Conservation (phyloP, 2,888 invertebrate species). For the Hybos culiciformis region DNA sequence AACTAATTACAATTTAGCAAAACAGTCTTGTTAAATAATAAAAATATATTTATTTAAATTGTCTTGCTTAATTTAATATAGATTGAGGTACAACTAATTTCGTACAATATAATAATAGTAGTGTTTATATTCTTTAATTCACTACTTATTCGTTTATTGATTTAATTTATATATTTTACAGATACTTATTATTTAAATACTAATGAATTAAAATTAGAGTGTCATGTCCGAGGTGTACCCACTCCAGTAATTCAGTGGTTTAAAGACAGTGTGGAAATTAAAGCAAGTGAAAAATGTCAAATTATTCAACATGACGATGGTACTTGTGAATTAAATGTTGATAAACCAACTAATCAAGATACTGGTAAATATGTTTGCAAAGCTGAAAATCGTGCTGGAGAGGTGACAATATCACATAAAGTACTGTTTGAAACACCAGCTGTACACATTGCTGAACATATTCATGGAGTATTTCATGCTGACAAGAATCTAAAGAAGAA, state of each 20-base stretch:
- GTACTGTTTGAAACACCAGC: conserved; percentile 52
- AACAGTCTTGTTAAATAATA: no score
- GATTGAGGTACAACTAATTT: no score
- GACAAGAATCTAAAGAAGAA: conserved; percentile 27
- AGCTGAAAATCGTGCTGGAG: conserved; percentile 58
- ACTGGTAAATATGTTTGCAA: conserved; percentile 63
- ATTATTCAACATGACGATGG: conserved; percentile 59
- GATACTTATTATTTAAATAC: conserved; percentile 58
- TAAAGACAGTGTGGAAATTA: conserved; percentile 52
- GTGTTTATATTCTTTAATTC: no score
- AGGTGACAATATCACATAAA: conserved; percentile 56
- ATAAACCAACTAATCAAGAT: conserved; percentile 49
- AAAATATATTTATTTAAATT: no score
- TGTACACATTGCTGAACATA: conserved; percentile 33
- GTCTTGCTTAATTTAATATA: no score
- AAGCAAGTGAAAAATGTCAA: conserved; percentile 44
- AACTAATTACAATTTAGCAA: no score
- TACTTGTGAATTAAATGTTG: conserved; percentile 54
- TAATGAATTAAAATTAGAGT: conserved; percentile 64
- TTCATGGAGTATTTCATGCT: conserved; percentile 36
- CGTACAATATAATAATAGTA: no score
- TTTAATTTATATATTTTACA: no score
- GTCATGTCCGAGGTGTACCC: conserved; percentile 60
- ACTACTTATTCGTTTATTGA: no score
- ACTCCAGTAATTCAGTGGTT: conserved; percentile 61